These are phyloP conservation scores for Gorsachius goisagi DNA, from an alignment of 2,113 vertebrate species.

Conservation along the genomic window DNA sequence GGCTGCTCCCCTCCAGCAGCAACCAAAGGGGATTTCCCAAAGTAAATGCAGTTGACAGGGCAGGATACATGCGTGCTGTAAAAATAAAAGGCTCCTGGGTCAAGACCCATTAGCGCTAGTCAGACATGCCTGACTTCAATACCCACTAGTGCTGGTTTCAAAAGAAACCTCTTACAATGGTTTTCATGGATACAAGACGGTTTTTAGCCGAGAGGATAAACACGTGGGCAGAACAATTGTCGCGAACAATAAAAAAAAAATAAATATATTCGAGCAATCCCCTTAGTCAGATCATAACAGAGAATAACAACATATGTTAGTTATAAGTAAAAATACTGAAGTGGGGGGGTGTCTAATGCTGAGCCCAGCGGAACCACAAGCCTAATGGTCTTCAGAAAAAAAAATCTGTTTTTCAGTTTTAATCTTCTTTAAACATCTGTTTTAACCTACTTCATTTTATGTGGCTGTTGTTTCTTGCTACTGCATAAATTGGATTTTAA, in stretches of 20 bases:
- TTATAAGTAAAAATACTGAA: accelerated
- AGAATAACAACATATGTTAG: neutral
- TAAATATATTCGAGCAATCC: accelerated
- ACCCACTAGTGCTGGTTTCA: neutral
- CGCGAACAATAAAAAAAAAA: neutral
- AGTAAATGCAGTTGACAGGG: neutral
- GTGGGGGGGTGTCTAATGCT: neutral
- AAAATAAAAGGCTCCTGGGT: neutral
- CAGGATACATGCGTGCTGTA: neutral
- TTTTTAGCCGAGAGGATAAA: neutral
- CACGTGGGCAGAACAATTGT: neutral
- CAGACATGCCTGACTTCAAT: neutral
- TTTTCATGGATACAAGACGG: neutral
- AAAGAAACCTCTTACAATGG: neutral
- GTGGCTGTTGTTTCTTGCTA: neutral
- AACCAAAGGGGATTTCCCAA: neutral
- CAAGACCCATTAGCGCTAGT: neutral
- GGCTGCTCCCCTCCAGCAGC: neutral
- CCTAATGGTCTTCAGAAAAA: neutral
- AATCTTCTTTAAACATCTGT: neutral
- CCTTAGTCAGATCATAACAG: neutral
- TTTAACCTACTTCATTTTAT: neutral
- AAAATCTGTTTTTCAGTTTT: neutral
- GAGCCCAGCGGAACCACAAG: neutral
- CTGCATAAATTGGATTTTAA: neutral